Percentiles rank a stretch among this genome's conserved stretches.
These are phyloP conservation scores for Epiblema foenella DNA, from an alignment of 2,888 invertebrate genomes.

Conservation along the genomic window DNA sequence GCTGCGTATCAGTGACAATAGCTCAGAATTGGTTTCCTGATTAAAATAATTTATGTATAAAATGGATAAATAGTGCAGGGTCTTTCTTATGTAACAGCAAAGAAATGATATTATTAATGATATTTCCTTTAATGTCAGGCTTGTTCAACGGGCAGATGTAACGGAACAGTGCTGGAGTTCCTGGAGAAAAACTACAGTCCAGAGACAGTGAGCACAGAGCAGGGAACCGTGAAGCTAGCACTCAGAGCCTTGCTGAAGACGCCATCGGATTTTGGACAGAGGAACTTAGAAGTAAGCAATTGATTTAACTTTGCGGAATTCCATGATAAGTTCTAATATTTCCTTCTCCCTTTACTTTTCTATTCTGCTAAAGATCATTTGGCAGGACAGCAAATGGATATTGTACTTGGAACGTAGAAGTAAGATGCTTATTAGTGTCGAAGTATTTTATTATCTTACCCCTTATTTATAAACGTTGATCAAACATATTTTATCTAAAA, in stretches of 20 bases:
- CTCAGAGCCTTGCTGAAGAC: slow-evolving; percentile 96
- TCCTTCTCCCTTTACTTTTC: no score
- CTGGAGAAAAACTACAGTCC: slow-evolving; percentile 95
- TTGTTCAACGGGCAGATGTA: slow-evolving; percentile 96
- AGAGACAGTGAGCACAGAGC: slow-evolving; percentile 89
- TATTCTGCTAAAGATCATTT: no score
- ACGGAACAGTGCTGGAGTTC: slow-evolving; percentile 96
- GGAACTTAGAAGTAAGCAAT: slow-evolving; percentile 92
- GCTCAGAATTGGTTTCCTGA: no score
- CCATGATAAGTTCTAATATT: no score
- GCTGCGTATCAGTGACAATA: no score
- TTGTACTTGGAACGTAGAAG: not conserved
- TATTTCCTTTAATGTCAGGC: slow-evolving; percentile 82
- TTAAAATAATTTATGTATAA: no score
- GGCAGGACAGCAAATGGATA: not conserved
- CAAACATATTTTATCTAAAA: no score
- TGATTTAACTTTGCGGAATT: no score
- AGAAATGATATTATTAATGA: not conserved
- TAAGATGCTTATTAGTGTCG: not conserved
- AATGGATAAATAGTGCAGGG: no score
- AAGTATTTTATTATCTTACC: no score
- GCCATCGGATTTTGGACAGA: slow-evolving; percentile 94
- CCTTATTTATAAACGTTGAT: no score
- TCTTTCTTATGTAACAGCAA: no score
- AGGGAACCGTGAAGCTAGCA: slow-evolving; percentile 93